Evolutionary conservation across 2,888 invertebrate species (phyloP), one percentile per base, ranked within the genome.

Genomic region (Erannis defoliaria): DNA sequence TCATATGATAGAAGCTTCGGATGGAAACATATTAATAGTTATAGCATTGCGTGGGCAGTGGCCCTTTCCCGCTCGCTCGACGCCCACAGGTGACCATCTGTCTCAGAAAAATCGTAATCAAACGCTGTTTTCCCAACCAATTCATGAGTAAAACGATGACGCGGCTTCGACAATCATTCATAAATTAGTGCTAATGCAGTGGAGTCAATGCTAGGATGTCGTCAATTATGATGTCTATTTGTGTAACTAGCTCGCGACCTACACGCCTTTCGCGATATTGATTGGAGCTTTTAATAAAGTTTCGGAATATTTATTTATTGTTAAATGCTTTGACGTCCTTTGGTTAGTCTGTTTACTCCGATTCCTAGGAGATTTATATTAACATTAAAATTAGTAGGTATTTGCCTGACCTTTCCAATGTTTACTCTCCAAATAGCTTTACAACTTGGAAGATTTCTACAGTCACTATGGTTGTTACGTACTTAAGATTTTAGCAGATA

Each of bases 1-100:
- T 19, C 31, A 50, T 38, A 19, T 40, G 16, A 19, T 53, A 29
- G 6, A 37, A 33, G n/a, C n/a, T 33, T 33, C 10, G 12, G 37
- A 54, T 59, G 48, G 31, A 42, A 14, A 21, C 35, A 38, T 37
- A 50, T 55, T 50, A 38, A 55, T 62, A 62, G 61, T 42, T 57
- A 77, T 77, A 67, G 51, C 61, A 55, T 49, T 56, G 86, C 84
- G 91, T 91, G 79, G 92, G 91, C 78, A 85, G 81, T 77, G 84
- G 86, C 89, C 88, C 89, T 89, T 88, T 85, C 83, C 81, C 78
- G 71, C 61, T 63, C 61, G 23, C 33, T 50, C 67, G 70, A 80
- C 89, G 84, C 90, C 90, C 80, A 88, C 88, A 76, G 81, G 72
- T 82, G 78, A 72, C 74, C 69, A 75, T 71, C 71, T 76, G 75